Evolutionary conservation across 2,888 invertebrate species (phyloP).

Genomic region (Drosophila dives): DNA sequence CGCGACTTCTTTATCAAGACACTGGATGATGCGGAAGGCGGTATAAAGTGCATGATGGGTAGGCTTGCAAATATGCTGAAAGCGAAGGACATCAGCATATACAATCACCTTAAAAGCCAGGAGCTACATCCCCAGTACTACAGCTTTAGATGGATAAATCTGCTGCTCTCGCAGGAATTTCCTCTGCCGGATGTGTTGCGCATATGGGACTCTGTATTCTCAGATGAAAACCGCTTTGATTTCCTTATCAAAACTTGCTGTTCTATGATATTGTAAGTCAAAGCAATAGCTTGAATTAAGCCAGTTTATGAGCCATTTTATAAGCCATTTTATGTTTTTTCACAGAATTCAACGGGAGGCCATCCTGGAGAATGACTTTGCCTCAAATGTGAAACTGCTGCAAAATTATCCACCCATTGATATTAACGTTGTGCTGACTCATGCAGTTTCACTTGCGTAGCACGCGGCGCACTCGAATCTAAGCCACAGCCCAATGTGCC

Average conservation of each 20-base stretch:
- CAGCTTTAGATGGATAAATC: slow-evolving; percentile 97
- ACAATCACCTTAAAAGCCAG: slow-evolving; percentile 91
- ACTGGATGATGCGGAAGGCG: slow-evolving; percentile 95
- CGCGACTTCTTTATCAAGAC: slow-evolving; percentile 98
- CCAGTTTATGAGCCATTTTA: neutral
- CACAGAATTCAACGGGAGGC: slow-evolving; percentile 92
- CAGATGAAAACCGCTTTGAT: slow-evolving; percentile 94
- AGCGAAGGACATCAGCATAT: slow-evolving; percentile 91
- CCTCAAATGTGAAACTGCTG: slow-evolving; percentile 95
- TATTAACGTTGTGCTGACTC: slow-evolving; percentile 92
- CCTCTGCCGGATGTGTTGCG: slow-evolving; percentile 98
- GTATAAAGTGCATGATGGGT: slow-evolving; percentile 96
- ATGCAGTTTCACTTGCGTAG: slow-evolving; percentile 86
- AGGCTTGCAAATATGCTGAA: slow-evolving; percentile 91
- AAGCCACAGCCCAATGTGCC: slow-evolving; percentile 46
- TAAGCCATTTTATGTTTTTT: slow-evolving; percentile 21
- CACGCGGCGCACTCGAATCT: slow-evolving; percentile 31
- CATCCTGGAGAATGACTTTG: slow-evolving; percentile 95
- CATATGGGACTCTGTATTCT: slow-evolving; percentile 98
- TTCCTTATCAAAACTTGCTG: slow-evolving; percentile 97
- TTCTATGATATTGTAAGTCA: slow-evolving; percentile 97
- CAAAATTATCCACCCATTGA: slow-evolving; percentile 97
- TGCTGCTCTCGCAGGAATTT: slow-evolving; percentile 98
- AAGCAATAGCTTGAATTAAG: no score
- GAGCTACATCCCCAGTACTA: slow-evolving; percentile 98